A percentile compares a stretch with the other conserved stretches of the same genome.
phyloP scores from a whole-genome alignment of 1,140 invertebrate species.

The Drosophila kikkawai region DNA sequence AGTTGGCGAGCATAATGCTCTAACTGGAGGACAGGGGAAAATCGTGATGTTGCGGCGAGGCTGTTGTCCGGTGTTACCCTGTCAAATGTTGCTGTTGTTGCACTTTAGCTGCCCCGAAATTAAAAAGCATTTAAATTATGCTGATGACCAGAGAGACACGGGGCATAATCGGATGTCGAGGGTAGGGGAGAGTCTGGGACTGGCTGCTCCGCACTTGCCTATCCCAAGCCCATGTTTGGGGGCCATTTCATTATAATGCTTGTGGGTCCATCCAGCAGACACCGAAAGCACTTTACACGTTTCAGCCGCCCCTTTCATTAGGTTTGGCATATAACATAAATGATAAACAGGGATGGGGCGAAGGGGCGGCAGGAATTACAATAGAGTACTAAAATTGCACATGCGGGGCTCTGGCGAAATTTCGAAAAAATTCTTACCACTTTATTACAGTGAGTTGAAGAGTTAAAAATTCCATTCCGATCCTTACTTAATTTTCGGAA shows the following conservation, averaged over 20 bases:
- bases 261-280: slow-evolving; percentile 61
- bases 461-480: slow-evolving; percentile 15
- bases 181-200: neutral
- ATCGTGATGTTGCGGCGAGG: neutral
- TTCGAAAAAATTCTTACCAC: slow-evolving; percentile 13
- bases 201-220: slow-evolving; percentile 11
- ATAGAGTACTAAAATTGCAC: slow-evolving; percentile 38
- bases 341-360: slow-evolving; percentile 22
- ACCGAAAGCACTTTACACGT: slow-evolving; percentile 78
- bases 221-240: slow-evolving; percentile 46
- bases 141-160: slow-evolving; percentile 65
- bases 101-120: slow-evolving; percentile 73
- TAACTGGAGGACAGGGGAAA: slow-evolving; percentile 18
- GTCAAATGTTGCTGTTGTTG: slow-evolving; percentile 74
- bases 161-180: slow-evolving; percentile 24
- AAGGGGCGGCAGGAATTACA: slow-evolving; percentile 14
- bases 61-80: slow-evolving; percentile 46
- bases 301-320: slow-evolving; percentile 68
- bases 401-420: neutral
- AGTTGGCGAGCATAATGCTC: slow-evolving; percentile 56
- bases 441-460: slow-evolving; percentile 25
- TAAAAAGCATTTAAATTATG: slow-evolving; percentile 83
- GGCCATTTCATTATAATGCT: slow-evolving; percentile 72
- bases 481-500: neutral
- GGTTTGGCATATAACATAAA: slow-evolving; percentile 69